Evolutionary conservation across 1,140 invertebrate genomes (phyloP).

Genomic region (Stenopsyche tienmushanensis): DNA sequence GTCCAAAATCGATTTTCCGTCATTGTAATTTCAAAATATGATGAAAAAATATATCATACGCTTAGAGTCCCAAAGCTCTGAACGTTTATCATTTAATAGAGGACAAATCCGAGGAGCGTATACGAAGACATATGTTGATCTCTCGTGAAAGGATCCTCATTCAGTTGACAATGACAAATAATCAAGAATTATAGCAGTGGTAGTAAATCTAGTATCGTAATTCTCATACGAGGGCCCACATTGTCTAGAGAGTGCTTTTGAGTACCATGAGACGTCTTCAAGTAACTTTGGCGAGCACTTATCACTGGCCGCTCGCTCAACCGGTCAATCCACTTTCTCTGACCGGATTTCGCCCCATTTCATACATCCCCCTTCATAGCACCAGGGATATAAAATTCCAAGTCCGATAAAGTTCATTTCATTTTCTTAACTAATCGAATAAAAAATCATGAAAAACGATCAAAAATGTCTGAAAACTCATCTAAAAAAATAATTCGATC

Average conservation of each 20-base stretch:
- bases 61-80: too few relatives aligned
- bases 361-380: neutral
- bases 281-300: slow-evolving; percentile 13
- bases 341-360: slow-evolving; percentile 11
- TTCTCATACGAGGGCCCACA: too few relatives aligned
- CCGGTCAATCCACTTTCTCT: slow-evolving; percentile 16
- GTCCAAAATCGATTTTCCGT: too few relatives aligned
- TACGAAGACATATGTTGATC: too few relatives aligned
- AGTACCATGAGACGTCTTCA: slow-evolving; percentile 10
- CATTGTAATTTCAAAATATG: too few relatives aligned
- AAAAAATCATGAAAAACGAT: neutral
- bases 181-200: too few relatives aligned
- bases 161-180: too few relatives aligned
- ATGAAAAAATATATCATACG: too few relatives aligned
- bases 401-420: neutral
- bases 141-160: too few relatives aligned
- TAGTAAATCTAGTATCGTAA: too few relatives aligned
- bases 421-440: neutral
- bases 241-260: neutral
- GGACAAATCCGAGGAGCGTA: too few relatives aligned
- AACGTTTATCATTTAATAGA: too few relatives aligned
- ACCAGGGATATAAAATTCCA: neutral
- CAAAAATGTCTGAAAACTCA: neutral
- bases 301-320: slow-evolving; percentile 6
- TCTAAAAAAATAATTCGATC: neutral